Base-by-base conservation (phyloP, 2,888 invertebrate genomes). In the Apamea epomidion region DNA sequence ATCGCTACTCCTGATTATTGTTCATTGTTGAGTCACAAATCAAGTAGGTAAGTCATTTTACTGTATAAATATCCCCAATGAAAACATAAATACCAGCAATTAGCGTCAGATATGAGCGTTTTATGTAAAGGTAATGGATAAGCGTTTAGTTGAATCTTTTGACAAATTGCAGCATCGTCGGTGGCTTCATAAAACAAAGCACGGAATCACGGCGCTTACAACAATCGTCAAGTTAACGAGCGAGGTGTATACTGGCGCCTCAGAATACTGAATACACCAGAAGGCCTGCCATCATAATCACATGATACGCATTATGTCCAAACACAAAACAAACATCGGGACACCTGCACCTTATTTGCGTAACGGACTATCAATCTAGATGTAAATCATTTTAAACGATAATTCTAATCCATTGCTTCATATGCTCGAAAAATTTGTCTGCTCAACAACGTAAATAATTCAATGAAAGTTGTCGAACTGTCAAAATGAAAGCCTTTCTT, bases 141-240 rank as follows among this genome's bases (percentile, higher is more conserved):
- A 92, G 85, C 93, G 90, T 94, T 94, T 94, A 93, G 93, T 91
- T 90, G 92, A 93, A 95, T 93, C 93, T 94, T 94, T 92, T 94
- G 94, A 95, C 93, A 94, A 95, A 95, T 94, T 91, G 93, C 92
- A 91, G 83, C 89, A 88, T 91, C 92, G 90, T 86, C 86, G 78
- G 88, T 79, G 88, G 81, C 86, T 90, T 91, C 92, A 91, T 95
- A 91, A 94, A 95, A 95, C 95, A 95, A 94, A 94, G 94, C 93
- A 90, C 90, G 89, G 92, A 93, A 93, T 93, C 91, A 91, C 89
- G 74, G 89, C 91, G 90, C 89, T 94, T 92, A 93, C 91, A 91
- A 91, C 91, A 92, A 93, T 95, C 94, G 93, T 95, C 93, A 93
- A 94, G 91, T 93, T 95, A 95, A 95, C 95, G 95, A 95, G 91